Conservation (phyloP, 2,797 vertebrate genomes). For the Characodon lateralis region DNA sequence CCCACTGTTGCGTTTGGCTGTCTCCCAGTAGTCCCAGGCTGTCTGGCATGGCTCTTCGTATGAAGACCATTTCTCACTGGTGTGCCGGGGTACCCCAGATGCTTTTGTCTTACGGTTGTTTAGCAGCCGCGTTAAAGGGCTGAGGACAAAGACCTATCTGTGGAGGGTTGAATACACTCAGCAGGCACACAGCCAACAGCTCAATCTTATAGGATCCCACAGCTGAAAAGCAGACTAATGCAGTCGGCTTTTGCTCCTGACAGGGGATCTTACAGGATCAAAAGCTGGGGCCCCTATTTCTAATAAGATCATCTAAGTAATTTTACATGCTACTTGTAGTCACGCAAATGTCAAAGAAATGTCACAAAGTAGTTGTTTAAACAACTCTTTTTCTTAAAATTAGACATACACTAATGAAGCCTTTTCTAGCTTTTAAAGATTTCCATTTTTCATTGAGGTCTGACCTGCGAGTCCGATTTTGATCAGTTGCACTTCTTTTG, state of each 20-base stretch:
- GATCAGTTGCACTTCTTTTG: background rate
- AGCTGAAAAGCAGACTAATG: conserved; percentile 70
- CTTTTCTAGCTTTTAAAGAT: background rate
- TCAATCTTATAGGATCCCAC: conserved; percentile 76
- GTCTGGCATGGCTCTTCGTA: conserved; percentile 72
- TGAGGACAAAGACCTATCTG: conserved; percentile 90
- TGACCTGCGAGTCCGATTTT: background rate
- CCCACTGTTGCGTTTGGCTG: conserved; percentile 54
- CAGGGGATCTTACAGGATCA: conserved; percentile 59
- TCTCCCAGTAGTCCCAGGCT: conserved; percentile 63
- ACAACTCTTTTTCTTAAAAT: background rate
- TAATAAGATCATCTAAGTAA: conserved; percentile 37
- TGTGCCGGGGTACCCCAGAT: conserved; percentile 81
- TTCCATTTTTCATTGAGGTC: background rate
- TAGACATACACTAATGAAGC: too few species aligned
- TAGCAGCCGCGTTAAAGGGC: conserved; percentile 80
- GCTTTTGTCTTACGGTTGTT: conserved; percentile 86
- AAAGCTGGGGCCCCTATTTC: conserved; percentile 43
- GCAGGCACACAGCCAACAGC: conserved; percentile 86
- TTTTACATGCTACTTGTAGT: conserved; percentile 41
- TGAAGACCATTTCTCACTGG: conserved; percentile 79
- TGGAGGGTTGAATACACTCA: conserved; percentile 88
- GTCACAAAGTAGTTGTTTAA: background rate
- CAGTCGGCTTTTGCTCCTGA: conserved; percentile 63
- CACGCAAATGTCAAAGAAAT: conserved; percentile 14